Evolutionary conservation across 2,888 invertebrate species (phyloP).

Genomic region (Chouioia cunea): DNA sequence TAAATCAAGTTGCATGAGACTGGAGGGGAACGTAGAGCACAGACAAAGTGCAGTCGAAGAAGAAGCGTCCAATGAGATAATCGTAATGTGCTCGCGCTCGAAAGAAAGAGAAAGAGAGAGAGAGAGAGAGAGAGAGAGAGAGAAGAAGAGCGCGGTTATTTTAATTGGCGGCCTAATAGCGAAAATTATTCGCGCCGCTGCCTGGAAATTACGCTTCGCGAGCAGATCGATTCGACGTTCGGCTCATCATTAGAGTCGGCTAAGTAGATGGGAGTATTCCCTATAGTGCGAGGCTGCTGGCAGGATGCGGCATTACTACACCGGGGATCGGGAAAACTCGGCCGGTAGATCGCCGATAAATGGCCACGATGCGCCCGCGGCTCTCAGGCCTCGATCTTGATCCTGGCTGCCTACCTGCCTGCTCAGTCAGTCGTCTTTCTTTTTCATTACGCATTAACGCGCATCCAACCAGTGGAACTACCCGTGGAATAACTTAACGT

Average conservation of each 20-base stretch:
- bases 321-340: slow-evolving; percentile 59
- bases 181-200: slow-evolving; percentile 40
- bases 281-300: too few relatives aligned
- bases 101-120: neutral
- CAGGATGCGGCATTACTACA: neutral
- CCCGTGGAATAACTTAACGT: slow-evolving; percentile 53
- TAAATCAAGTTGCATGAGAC: slow-evolving; percentile 28
- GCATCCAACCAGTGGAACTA: slow-evolving; percentile 53
- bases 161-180: slow-evolving; percentile 42
- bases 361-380: slow-evolving; percentile 56
- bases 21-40: too few relatives aligned
- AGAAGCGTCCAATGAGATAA: slow-evolving; percentile 24
- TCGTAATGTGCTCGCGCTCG: neutral
- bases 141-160: slow-evolving; percentile 27
- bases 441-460: slow-evolving; percentile 55
- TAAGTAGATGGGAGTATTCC: neutral
- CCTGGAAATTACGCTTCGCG: slow-evolving; percentile 31
- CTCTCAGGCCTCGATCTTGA: slow-evolving; percentile 57
- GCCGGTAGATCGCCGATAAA: slow-evolving; percentile 62
- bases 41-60: too few relatives aligned
- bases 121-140: neutral
- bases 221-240: slow-evolving; percentile 33
- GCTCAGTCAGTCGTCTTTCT: slow-evolving; percentile 43
- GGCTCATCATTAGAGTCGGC: neutral
- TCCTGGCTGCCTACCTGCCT: slow-evolving; percentile 29